A percentile compares a stretch with the other conserved stretches of the same genome.
phyloP scores from a whole-genome alignment of 1,140 invertebrate species.

The Drosophila ercepeae region DNA sequence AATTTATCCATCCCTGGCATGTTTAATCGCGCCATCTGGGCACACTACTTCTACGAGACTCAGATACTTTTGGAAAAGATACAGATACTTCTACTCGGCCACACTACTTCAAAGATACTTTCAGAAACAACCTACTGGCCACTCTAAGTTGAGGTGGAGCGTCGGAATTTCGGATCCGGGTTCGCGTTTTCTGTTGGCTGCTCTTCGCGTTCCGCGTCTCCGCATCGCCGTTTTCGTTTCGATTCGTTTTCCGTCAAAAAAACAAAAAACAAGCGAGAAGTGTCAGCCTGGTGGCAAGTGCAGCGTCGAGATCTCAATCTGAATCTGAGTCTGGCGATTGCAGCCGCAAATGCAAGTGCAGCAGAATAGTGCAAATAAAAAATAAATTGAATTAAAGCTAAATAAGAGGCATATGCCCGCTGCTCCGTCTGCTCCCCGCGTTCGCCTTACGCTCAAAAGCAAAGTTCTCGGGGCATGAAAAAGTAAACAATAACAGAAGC shows the following conservation, averaged over 20 bases:
- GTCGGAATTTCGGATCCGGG: constrained; percentile 1
- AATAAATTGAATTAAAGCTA: constrained; percentile 59
- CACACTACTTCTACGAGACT: no score
- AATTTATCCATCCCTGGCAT: no score
- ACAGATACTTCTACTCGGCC: no score
- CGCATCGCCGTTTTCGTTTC: not conserved
- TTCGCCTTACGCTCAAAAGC: constrained; percentile 35
- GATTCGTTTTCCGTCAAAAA: constrained; percentile 14
- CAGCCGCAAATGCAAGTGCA: constrained; percentile 27
- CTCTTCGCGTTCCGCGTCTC: not conserved
- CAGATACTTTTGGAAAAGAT: no score
- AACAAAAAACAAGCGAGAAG: constrained; percentile 17
- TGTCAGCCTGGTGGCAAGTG: constrained; percentile 14
- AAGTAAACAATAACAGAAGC: constrained; percentile 57
- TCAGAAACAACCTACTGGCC: no score
- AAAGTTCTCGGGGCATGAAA: constrained; percentile 37
- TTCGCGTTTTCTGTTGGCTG: not conserved
- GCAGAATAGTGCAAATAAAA: constrained; percentile 35
- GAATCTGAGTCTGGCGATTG: constrained; percentile 55
- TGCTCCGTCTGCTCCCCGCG: not conserved
- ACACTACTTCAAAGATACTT: no score
- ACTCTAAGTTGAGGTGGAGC: constrained; percentile 1
- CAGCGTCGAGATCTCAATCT: constrained; percentile 7
- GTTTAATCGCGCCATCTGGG: not conserved
- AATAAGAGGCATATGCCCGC: constrained; percentile 18